Evolutionary conservation across 2,888 invertebrate genomes (phyloP).

Genomic region (Theretra japonica): DNA sequence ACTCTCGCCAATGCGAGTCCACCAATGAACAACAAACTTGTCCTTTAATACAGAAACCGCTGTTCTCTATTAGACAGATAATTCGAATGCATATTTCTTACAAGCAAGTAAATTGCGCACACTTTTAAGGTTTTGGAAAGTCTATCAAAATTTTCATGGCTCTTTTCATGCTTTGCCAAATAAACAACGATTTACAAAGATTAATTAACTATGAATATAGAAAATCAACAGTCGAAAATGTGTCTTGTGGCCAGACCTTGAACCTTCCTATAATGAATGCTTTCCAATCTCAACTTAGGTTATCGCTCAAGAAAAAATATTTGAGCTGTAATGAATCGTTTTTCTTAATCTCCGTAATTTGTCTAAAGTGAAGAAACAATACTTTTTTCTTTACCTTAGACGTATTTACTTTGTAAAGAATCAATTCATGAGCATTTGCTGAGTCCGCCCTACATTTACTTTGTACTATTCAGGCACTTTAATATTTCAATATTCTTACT

Average conservation of each 20-base stretch:
- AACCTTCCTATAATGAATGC: background rate
- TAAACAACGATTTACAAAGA: no score
- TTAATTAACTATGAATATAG: no score
- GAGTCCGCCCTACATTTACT: background rate
- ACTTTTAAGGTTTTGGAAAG: no score
- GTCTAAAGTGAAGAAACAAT: background rate
- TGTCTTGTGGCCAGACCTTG: background rate
- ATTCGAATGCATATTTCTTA: background rate
- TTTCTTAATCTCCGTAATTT: background rate
- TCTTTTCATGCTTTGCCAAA: no score
- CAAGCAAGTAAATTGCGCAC: no score
- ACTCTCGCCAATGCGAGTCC: background rate
- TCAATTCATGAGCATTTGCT: slow-evolving; percentile 2
- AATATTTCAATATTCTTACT: background rate
- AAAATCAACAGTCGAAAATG: no score
- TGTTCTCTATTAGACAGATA: background rate
- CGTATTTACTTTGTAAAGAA: background rate
- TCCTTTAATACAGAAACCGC: background rate
- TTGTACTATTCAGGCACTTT: background rate
- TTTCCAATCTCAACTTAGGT: no score
- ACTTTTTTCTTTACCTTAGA: background rate
- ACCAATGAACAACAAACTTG: slow-evolving; percentile 14
- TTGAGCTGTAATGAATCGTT: background rate
- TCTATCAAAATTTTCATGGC: no score
- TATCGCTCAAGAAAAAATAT: no score